phyloP scores from a whole-genome alignment of 2,113 vertebrate species.

The Euleptes europaea region DNA sequence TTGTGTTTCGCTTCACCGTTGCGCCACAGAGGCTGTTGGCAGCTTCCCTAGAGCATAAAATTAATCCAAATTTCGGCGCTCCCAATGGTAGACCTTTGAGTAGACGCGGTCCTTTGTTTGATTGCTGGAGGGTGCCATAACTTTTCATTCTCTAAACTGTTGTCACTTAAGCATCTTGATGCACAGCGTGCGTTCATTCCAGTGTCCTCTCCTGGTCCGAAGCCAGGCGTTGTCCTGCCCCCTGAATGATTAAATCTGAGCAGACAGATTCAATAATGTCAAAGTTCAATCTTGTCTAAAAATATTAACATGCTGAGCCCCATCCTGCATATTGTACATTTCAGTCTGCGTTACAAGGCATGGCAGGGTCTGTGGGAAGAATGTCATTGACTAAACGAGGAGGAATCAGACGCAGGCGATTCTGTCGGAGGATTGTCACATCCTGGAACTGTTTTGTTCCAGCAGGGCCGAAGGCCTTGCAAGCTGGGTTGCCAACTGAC shows the following conservation, averaged over 20 bases:
- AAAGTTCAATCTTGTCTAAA: slow-evolving; percentile 32
- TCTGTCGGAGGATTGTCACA: neutral
- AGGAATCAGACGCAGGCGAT: slow-evolving; percentile 12
- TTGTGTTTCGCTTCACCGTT: slow-evolving; percentile 24
- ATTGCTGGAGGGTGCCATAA: slow-evolving; percentile 32
- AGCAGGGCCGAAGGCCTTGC: neutral
- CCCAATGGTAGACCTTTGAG: neutral
- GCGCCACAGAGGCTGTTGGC: slow-evolving; percentile 16
- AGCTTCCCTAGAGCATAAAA: neutral
- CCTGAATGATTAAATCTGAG: slow-evolving; percentile 37
- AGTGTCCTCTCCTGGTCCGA: slow-evolving; percentile 34
- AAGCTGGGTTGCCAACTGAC: neutral
- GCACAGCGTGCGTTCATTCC: slow-evolving; percentile 32
- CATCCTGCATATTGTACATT: neutral
- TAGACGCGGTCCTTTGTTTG: slow-evolving; percentile 27
- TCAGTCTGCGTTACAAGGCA: slow-evolving; percentile 14
- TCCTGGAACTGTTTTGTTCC: neutral
- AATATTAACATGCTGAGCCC: slow-evolving; percentile 16
- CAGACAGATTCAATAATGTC: slow-evolving; percentile 31
- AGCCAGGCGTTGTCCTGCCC: slow-evolving; percentile 40
- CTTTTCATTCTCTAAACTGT: slow-evolving; percentile 27
- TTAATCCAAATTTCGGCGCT: slow-evolving; percentile 29
- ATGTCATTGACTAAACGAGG: slow-evolving; percentile 12
- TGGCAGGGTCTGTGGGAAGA: neutral
- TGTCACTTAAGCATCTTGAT: slow-evolving; percentile 35